Evolutionary conservation across 1,140 invertebrate species (phyloP), one percentile per base, ranked within the genome.

Genomic region (Wiebesia pumilae): DNA sequence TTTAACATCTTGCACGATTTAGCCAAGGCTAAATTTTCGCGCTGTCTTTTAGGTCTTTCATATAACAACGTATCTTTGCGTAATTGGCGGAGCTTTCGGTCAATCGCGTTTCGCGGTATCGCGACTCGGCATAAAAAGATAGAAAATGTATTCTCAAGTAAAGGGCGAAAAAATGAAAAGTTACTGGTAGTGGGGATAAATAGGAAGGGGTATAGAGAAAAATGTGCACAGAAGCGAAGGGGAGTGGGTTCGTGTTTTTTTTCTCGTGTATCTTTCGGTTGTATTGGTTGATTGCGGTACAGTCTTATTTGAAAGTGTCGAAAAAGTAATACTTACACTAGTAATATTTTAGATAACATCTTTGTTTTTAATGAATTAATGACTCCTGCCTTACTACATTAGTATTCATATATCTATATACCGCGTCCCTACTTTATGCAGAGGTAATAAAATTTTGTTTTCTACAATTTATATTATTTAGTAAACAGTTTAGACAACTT

Each of bases 71-170:
- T 78, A 77, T 78, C 51, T 65, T 30, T 38, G 62, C 51, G 54
- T 85, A 85, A 85, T 81, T 81, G 84, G 84, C 67, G 65, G n/a
- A 85, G 77, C 78, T 81, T 69, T 85, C 35, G 84, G 78, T 71
- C 77, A 81, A 85, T 81, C 77, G 77, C 83, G 77, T 69, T 80
- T 54, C 75, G 40, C 58, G 62, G 19, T 12, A 43, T 21, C 75
- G 43, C 62, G 67, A 47, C 21, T 77, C 40, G 6, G 0, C 43
- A 40, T 24, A 83, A 62, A 77, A 83, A 27, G 71, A 77, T 27
- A 47, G 78, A 54, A 81, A 43, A 69, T 69, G 40, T 62, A 43
- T 3, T 54, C 27, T 73, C 24, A 67, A 40, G 54, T 33, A 73
- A 40, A 77, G 73, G 35, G 58, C 77, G 43, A 85, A 85, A 79